These are phyloP conservation scores for Myxocyprinus asiaticus DNA, from an alignment of 2,113 vertebrate species.

Conservation along the genomic window DNA sequence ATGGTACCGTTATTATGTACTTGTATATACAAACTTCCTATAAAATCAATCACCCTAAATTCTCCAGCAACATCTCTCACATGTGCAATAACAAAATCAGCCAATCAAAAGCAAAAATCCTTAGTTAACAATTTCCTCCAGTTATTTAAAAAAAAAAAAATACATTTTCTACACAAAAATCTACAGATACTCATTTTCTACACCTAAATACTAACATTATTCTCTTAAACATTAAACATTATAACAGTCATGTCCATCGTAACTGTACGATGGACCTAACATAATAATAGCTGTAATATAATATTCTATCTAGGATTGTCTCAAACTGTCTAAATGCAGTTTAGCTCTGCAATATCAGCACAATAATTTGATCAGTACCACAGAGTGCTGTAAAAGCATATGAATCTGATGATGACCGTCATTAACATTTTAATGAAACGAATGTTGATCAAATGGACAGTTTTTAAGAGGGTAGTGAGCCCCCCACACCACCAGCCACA, in stretches of 20 bases:
- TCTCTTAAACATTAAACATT: neutral
- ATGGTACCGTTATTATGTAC: too few relatives aligned
- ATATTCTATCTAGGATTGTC: neutral
- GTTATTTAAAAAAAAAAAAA: neutral
- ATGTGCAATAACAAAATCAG: neutral
- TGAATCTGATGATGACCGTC: neutral
- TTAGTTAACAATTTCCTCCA: neutral
- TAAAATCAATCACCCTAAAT: neutral
- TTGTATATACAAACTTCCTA: neutral
- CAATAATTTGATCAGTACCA: constrained; percentile 13
- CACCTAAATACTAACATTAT: neutral
- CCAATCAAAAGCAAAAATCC: neutral
- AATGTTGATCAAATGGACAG: neutral
- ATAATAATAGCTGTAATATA: neutral
- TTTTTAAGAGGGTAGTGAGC: neutral
- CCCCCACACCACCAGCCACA: neutral
- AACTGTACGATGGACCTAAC: neutral
- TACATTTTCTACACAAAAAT: neutral
- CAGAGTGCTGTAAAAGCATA: neutral
- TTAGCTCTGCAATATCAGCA: constrained; percentile 10
- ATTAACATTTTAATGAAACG: neutral
- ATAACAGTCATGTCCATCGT: neutral
- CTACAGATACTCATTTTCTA: neutral
- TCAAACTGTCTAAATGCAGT: neutral
- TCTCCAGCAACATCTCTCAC: neutral